Evolutionary conservation across 2,888 invertebrate species (phyloP).

Genomic region (Conchocele bisecta): DNA sequence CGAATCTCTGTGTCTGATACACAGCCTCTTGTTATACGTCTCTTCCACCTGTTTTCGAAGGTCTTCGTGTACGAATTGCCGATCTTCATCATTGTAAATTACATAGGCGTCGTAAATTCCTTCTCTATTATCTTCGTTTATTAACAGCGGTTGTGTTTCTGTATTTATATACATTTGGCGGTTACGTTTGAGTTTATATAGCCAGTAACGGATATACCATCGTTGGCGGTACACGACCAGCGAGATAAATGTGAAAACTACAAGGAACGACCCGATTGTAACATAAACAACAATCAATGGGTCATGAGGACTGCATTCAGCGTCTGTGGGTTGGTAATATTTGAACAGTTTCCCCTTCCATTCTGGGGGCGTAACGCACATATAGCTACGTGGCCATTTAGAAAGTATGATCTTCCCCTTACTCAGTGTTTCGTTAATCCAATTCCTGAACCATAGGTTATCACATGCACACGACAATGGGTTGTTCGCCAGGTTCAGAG

Average conservation of each 20-base stretch:
- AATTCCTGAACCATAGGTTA: conserved; percentile 23
- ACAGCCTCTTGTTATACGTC: neutral
- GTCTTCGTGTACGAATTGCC: conserved; percentile 1
- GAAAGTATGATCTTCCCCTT: neutral
- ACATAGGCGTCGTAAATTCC: conserved; percentile 14
- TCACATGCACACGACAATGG: conserved; percentile 23
- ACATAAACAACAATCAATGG: neutral
- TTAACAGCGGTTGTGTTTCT: neutral
- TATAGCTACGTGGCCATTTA: neutral
- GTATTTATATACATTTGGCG: neutral
- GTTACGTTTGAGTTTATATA: neutral
- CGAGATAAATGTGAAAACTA: neutral
- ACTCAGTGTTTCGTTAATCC: too few relatives aligned
- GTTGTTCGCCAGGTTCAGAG: conserved; percentile 9
- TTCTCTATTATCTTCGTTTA: too few relatives aligned
- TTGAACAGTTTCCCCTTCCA: neutral
- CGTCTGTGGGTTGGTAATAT: neutral
- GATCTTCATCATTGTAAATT: conserved; percentile 19
- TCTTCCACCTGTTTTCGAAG: conserved; percentile 5
- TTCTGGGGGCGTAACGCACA: neutral
- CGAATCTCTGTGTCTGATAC: conserved; percentile 14
- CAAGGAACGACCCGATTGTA: neutral
- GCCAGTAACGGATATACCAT: conserved; percentile 10
- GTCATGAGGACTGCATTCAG: neutral
- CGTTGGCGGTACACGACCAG: neutral